Conservation (phyloP, 1,140 invertebrate genomes). For the Grapholita molesta region DNA sequence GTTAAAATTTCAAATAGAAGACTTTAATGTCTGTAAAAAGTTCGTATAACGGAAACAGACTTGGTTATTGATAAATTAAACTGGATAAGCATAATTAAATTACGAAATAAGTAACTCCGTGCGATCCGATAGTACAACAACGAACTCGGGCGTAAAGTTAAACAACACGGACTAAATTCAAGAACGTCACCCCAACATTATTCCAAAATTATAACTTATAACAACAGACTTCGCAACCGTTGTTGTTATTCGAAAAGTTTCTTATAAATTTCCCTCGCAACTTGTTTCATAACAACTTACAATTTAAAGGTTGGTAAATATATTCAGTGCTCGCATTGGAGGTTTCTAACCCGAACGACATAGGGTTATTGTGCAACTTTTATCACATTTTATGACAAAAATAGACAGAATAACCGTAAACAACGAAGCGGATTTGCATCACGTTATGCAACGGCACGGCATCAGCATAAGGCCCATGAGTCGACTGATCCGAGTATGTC, state of each 20-base stretch:
- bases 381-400: neutral
- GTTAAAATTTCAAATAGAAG: neutral
- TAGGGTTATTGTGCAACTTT: neutral
- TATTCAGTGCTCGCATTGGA: neutral
- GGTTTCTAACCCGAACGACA: neutral
- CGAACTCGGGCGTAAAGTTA: neutral
- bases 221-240: neutral
- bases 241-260: slow-evolving; percentile 5
- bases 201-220: neutral
- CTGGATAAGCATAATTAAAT: neutral
- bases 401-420: slow-evolving; percentile 1
- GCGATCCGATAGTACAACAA: neutral
- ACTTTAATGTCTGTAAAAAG: no score
- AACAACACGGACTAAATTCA: neutral
- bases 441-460: slow-evolving; percentile 4
- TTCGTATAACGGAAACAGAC: no score
- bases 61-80: neutral
- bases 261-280: neutral
- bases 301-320: neutral
- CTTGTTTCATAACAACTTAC: neutral
- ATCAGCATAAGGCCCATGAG: neutral
- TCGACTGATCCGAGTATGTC: slow-evolving; percentile 20
- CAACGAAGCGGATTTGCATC: slow-evolving; percentile 6
- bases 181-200: neutral
- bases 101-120: neutral